Evolutionary conservation across 2,797 vertebrate species (phyloP).

Genomic region (Myripristis jacobus): DNA sequence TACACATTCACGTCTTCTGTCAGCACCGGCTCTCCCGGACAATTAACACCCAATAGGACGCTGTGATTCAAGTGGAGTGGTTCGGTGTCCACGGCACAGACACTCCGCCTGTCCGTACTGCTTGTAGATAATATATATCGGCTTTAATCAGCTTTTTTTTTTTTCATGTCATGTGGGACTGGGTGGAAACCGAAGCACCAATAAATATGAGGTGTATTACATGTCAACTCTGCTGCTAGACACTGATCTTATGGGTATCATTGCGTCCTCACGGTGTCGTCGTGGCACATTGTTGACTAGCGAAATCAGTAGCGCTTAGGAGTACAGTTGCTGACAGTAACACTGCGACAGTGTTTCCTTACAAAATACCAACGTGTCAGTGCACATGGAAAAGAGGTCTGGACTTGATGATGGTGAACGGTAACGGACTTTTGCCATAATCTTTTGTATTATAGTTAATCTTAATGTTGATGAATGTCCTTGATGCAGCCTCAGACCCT

Average conservation of each 20-base stretch:
- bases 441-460: constrained; percentile 75
- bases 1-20: constrained; percentile 33
- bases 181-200: constrained; percentile 12
- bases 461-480: constrained; percentile 76
- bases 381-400: constrained; percentile 41
- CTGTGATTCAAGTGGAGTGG: constrained; percentile 49
- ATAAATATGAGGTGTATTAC: constrained; percentile 37
- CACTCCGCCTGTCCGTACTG: constrained; percentile 56
- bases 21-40: constrained; percentile 37
- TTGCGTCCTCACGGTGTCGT: constrained; percentile 35
- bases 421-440: constrained; percentile 51
- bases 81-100: constrained; percentile 46
- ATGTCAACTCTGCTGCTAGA: constrained; percentile 71
- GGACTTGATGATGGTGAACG: constrained; percentile 38
- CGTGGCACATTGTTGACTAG: constrained; percentile 43
- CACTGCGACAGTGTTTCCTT: constrained; percentile 21
- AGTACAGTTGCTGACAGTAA: constrained; percentile 27
- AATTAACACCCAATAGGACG: constrained; percentile 38
- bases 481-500: constrained; percentile 42
- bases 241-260: constrained; percentile 41
- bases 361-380: constrained; percentile 50
- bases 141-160: constrained; percentile 75
- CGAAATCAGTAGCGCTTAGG: constrained; percentile 30
- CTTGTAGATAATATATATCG: constrained; percentile 76
- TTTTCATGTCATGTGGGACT: constrained; percentile 51